Evolutionary conservation across 2,113 vertebrate species (phyloP).

Genomic region (Aspiorhynchus laticeps): DNA sequence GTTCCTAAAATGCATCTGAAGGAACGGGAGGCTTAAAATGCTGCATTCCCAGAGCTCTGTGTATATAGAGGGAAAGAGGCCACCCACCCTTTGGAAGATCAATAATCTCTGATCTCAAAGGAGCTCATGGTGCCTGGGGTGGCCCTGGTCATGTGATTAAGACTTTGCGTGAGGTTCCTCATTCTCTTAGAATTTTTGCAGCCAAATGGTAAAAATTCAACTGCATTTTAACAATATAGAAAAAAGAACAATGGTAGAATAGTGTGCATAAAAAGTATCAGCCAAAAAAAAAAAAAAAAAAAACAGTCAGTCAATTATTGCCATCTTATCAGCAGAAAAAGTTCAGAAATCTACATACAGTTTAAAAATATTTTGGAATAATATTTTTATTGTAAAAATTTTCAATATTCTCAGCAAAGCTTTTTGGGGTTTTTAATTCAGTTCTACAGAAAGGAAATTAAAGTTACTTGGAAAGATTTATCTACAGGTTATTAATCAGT

Average conservation of each 20-base stretch:
- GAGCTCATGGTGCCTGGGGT: neutral
- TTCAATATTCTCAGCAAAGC: neutral
- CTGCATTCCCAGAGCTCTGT: neutral
- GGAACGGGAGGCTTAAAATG: neutral
- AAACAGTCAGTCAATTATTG: neutral
- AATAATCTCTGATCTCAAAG: conserved; percentile 2
- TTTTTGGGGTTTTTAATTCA: neutral
- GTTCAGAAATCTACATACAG: neutral
- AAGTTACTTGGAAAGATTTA: too few relatives aligned
- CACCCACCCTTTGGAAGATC: neutral
- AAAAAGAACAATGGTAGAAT: neutral
- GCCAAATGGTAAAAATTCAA: neutral
- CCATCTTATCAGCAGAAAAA: neutral
- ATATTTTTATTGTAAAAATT: neutral
- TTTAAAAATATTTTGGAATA: neutral
- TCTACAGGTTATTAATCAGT: neutral
- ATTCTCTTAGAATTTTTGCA: neutral
- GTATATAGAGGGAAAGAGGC: conserved; percentile 5
- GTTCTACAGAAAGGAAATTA: neutral
- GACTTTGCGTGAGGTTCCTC: neutral
- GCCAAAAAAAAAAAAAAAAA: neutral
- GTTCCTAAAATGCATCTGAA: conserved; percentile 22
- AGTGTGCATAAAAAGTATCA: neutral
- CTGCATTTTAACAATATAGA: neutral
- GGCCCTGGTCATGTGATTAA: conserved; percentile 2